Percentiles rank a stretch among this genome's conserved stretches.
Conservation (phyloP, 53 echinoderm and acorn worm species). For the Paelopatides confundens region DNA sequence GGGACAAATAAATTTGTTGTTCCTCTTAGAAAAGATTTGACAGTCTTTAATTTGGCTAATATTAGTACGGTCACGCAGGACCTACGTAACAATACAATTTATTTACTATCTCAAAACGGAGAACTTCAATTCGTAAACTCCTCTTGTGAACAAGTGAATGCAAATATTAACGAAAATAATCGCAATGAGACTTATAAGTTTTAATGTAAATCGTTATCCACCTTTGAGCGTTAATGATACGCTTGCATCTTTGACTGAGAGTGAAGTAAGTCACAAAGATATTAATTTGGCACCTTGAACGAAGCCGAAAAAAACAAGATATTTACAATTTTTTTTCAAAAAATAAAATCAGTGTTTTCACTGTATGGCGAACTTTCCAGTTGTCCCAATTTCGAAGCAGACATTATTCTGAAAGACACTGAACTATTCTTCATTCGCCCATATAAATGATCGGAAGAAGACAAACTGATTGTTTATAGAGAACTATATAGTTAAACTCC, state of each 20-base stretch:
- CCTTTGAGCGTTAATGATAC: too few species aligned
- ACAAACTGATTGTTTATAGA: slow-evolving; percentile 29
- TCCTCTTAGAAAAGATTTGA: background rate
- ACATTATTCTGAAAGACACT: slow-evolving; percentile 5
- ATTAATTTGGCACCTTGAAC: too few species aligned
- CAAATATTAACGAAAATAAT: too few species aligned
- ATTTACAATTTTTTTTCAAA: background rate
- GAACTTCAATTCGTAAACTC: too few species aligned
- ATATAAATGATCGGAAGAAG: slow-evolving; percentile 27
- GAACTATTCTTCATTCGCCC: slow-evolving; percentile 50
- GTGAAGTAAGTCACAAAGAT: too few species aligned
- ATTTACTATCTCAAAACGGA: too few species aligned
- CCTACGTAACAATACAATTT: background rate
- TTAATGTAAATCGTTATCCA: too few species aligned
- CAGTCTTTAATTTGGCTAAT: background rate
- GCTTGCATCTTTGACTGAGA: too few species aligned
- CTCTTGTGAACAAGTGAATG: too few species aligned
- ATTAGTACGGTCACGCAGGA: background rate
- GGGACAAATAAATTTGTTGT: background rate
- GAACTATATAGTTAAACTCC: slow-evolving; percentile 68
- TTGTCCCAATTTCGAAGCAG: slow-evolving; percentile 36
- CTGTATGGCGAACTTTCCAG: slow-evolving; percentile 18
- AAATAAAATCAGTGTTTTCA: background rate
- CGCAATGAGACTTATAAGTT: too few species aligned
- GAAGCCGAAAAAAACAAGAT: too few species aligned